Evolutionary conservation across 2,113 vertebrate genomes (phyloP), one percentile per base, ranked within the genome.

Genomic region (Panthera tigris): DNA sequence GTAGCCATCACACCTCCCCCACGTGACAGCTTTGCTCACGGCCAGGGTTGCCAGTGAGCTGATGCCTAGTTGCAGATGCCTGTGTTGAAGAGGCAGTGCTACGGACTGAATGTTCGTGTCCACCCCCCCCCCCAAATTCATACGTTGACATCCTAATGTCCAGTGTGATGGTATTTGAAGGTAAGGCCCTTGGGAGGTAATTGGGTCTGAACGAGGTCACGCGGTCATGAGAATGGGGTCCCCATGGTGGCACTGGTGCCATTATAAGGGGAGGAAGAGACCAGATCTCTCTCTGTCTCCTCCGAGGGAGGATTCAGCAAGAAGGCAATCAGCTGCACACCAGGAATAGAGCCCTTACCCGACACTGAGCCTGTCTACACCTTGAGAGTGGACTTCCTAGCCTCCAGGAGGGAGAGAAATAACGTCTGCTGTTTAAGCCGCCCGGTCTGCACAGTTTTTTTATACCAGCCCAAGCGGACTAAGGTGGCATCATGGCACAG

Each of bases 401-500:
- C 23, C 45, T 89, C 76, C 78, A 50, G 68, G 57, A 66, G 9
- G 13, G 18, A 31, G 19, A 83, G 57, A 83, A 92, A 50, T 10
- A 63, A 74, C 1, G 18, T 39, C 41, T 68, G 21, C 7, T 82
- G 14, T 45, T 11, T 65, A 66, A 39, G 23, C n/a, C 66, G 18
- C n/a, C 33, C 1, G 16, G 21, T 45, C 52, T 50, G 36, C 39
- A 41, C 9, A 41, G 29, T 57, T 74, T 48, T 9, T 2, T 57
- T 45, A n/a, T 0, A 25, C 29, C 12, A 55, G 45, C 27, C 19
- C 65, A 73, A 41, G 76, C n/a, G 8, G n/a, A 36, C 41, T n/a
- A 55, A 55, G 31, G 68, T 0, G n/a, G 31, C 13, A 36, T 12
- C 50, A 11, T 0, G 12, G 21, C 48, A 3, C 2, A 7, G 19